phyloP scores from a whole-genome alignment of 2,888 invertebrate species.

The Drosophila greeni region DNA sequence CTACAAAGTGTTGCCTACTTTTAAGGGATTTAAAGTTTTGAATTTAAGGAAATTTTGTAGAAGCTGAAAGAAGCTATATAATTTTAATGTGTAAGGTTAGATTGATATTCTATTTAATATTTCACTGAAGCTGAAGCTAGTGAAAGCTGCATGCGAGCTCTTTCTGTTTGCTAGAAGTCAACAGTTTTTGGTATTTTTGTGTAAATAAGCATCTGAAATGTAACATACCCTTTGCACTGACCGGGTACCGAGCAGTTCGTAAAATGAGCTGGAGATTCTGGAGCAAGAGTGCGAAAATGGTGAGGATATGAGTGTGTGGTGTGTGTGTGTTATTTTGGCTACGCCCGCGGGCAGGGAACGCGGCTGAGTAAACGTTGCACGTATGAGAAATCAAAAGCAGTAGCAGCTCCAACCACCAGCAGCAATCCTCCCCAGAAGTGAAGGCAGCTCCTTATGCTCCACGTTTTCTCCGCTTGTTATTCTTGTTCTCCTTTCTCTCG shows the following conservation, averaged over 20 bases:
- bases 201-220: background rate
- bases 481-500: constrained; percentile 14
- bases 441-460: constrained; percentile 26
- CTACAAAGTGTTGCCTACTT: background rate
- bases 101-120: background rate
- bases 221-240: background rate
- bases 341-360: constrained; percentile 25
- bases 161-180: background rate
- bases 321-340: constrained; percentile 40
- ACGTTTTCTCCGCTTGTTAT: constrained; percentile 13
- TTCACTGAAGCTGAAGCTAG: background rate
- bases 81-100: too few relatives aligned
- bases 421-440: background rate
- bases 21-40: background rate
- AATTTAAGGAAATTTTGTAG: background rate
- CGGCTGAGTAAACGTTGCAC: constrained; percentile 59
- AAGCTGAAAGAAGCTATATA: background rate
- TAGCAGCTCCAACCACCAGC: constrained; percentile 29
- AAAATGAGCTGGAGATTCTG: constrained; percentile 18
- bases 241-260: constrained; percentile 5
- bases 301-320: constrained; percentile 2
- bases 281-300: constrained; percentile 6
- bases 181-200: constrained; percentile 2
- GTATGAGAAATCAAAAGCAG: constrained; percentile 69
- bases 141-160: background rate